A percentile compares a stretch with the other conserved stretches of the same genome.
These are phyloP conservation scores for Mola mola DNA, from an alignment of 2,113 vertebrate genomes.

Conservation along the genomic window DNA sequence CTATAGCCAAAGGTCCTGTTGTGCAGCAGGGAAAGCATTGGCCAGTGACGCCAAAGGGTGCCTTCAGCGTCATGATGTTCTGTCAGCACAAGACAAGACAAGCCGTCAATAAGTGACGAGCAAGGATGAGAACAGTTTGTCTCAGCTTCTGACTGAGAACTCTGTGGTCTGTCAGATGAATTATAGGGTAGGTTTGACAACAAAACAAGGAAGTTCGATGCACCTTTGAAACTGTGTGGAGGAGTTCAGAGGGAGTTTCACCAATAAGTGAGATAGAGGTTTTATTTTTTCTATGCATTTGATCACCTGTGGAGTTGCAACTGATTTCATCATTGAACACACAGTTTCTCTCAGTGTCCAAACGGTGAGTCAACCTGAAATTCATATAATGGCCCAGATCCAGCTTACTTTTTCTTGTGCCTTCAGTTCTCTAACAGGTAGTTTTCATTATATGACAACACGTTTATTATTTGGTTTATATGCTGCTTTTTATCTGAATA, in stretches of 20 bases:
- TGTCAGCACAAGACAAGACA: too few species aligned
- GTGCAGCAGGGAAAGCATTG: too few species aligned
- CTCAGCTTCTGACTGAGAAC: too few species aligned
- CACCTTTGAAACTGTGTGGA: conserved; percentile 15
- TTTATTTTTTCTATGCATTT: conserved; percentile 33
- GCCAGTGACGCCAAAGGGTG: too few species aligned
- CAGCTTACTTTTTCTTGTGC: conserved; percentile 2
- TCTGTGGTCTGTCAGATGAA: too few species aligned
- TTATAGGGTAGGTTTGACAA: too few species aligned
- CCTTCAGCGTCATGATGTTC: too few species aligned
- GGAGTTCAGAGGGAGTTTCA: conserved; percentile 18
- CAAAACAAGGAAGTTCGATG: neutral
- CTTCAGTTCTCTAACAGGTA: neutral
- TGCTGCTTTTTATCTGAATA: neutral
- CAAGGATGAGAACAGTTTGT: too few species aligned
- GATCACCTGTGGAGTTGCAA: conserved; percentile 53
- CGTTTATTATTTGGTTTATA: neutral
- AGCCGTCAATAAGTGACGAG: too few species aligned
- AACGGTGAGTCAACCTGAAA: conserved; percentile 7
- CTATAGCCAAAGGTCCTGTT: too few species aligned
- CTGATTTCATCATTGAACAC: conserved; percentile 53
- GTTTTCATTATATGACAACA: neutral
- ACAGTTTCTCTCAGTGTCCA: conserved; percentile 25
- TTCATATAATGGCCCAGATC: conserved; percentile 3
- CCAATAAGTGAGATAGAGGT: neutral